phyloP scores from a whole-genome alignment of 2,113 vertebrate genomes.

The Pteruthius melanotis region DNA sequence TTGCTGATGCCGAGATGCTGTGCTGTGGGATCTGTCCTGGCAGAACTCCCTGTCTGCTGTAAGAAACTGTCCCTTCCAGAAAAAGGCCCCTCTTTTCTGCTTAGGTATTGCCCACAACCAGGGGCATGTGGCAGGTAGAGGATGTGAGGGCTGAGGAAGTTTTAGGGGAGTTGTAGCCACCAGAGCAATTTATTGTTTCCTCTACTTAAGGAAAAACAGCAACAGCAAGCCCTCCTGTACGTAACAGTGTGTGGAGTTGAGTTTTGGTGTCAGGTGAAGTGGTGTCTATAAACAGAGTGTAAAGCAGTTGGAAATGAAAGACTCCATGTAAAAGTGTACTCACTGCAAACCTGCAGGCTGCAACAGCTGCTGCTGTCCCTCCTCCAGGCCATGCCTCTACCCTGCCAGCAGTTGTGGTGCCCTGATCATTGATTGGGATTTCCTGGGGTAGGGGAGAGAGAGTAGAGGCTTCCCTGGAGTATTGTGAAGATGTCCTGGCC shows the following conservation, averaged over 20 bases:
- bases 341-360: background rate
- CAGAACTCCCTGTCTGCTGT: background rate
- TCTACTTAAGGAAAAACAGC: fast-evolving
- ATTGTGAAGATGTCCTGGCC: background rate
- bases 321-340: background rate
- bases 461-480: background rate
- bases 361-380: slow-evolving; percentile 11
- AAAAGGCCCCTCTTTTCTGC: background rate
- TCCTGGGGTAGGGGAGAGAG: background rate
- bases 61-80: background rate
- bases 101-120: background rate
- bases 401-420: background rate
- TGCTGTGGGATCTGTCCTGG: background rate
- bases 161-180: background rate
- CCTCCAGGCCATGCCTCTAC: background rate
- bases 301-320: background rate
- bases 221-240: background rate
- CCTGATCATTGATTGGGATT: background rate
- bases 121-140: fast-evolving
- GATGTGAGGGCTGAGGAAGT: background rate
- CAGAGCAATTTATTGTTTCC: background rate
- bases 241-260: background rate
- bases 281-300: background rate
- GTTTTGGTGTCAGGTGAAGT: background rate
- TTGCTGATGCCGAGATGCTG: background rate